A percentile compares a stretch with the other conserved stretches of the same genome.
Evolutionary conservation across 2,113 vertebrate genomes (phyloP).

Genomic region (Uropsilus gracilis): DNA sequence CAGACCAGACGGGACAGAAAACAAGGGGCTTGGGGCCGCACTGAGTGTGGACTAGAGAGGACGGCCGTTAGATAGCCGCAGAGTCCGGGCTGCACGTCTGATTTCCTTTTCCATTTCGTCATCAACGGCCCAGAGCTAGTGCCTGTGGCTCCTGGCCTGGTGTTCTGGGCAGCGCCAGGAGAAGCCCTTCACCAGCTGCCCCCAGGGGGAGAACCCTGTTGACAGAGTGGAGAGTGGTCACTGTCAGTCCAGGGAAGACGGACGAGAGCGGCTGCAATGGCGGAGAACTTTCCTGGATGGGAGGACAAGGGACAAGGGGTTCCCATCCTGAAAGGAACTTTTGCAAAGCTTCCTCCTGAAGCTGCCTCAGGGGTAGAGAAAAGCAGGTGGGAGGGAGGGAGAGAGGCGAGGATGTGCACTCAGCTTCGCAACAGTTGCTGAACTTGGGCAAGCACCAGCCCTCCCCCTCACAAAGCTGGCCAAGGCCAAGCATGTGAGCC

Average conservation of each 20-base stretch:
- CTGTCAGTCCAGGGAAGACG: neutral
- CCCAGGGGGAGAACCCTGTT: conserved; percentile 36
- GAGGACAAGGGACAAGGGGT: conserved; percentile 65
- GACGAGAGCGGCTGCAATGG: conserved; percentile 39
- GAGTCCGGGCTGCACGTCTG: neutral
- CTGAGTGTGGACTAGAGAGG: too few species aligned
- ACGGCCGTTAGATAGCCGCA: too few species aligned
- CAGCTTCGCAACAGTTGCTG: conserved; percentile 24
- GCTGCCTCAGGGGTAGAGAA: conserved; percentile 35
- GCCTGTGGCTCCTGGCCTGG: conserved; percentile 42
- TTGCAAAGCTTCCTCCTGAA: conserved; percentile 52
- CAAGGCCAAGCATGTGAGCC: too few species aligned
- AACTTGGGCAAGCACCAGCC: conserved; percentile 63
- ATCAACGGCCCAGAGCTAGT: conserved; percentile 27
- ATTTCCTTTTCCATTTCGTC: neutral
- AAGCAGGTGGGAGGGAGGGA: neutral
- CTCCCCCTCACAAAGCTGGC: too few species aligned
- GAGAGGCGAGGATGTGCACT: neutral
- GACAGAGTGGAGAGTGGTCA: conserved; percentile 56
- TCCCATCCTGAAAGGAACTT: conserved; percentile 66
- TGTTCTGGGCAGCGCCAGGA: conserved; percentile 42
- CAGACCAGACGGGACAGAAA: too few species aligned
- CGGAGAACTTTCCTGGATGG: conserved; percentile 67
- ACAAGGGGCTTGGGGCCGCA: too few species aligned
- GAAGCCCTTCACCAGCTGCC: conserved; percentile 37